phyloP scores from a whole-genome alignment of 1,140 invertebrate species.

The Bombus vancouverensis region DNA sequence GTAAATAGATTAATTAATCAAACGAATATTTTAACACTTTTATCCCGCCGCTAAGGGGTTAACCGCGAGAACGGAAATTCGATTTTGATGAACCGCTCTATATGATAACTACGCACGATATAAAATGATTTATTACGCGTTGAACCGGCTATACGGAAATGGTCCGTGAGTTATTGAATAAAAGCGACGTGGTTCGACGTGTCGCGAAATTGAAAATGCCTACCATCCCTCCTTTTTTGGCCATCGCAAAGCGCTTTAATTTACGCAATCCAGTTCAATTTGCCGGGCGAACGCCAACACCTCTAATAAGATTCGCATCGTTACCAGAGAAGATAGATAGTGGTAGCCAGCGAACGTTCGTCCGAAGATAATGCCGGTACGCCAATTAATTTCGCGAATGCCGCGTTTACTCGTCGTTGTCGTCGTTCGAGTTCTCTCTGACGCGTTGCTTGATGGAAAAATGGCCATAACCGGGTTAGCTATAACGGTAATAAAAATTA shows the following conservation, averaged over 20 bases:
- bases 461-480: neutral
- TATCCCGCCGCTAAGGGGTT: neutral
- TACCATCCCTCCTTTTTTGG: neutral
- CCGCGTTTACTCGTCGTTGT: neutral
- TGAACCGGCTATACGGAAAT: slow-evolving; percentile 3
- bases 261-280: slow-evolving; percentile 43
- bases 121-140: slow-evolving; percentile 14
- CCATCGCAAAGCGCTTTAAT: slow-evolving; percentile 30
- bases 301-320: slow-evolving; percentile 42
- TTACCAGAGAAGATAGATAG: slow-evolving; percentile 21
- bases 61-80: neutral
- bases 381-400: slow-evolving; percentile 10
- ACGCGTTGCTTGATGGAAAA: neutral
- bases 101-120: neutral
- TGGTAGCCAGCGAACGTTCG: no score
- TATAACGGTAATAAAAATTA: neutral
- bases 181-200: neutral
- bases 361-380: slow-evolving; percentile 2
- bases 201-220: slow-evolving; percentile 29
- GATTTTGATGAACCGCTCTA: neutral
- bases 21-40: neutral
- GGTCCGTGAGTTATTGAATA: slow-evolving; percentile 2
- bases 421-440: no score
- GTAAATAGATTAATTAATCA: neutral
- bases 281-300: slow-evolving; percentile 16